Conservation (phyloP, 2,888 invertebrate species). For the Slavum lentiscoides region DNA sequence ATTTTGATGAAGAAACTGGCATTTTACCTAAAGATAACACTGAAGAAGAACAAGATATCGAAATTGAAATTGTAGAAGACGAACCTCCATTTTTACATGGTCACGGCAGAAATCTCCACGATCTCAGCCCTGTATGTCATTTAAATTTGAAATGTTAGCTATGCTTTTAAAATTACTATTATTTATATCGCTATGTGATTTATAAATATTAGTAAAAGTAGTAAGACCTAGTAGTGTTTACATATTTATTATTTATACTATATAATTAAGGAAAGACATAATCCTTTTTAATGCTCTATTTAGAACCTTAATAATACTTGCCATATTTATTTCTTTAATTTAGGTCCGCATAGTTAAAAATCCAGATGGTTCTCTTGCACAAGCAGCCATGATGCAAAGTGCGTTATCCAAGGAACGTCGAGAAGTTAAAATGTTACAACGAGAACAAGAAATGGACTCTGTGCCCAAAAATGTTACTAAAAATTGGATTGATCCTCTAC, state of each 20-base stretch:
- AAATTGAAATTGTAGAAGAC: slow-evolving; percentile 97
- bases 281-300: neutral
- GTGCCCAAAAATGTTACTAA: slow-evolving; percentile 77
- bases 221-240: too few species aligned
- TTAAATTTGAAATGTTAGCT: slow-evolving; percentile 6
- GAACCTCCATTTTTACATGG: slow-evolving; percentile 95
- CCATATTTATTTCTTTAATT: neutral
- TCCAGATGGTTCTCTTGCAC: slow-evolving; percentile 97
- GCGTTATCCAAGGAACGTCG: slow-evolving; percentile 95
- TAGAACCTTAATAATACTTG: neutral
- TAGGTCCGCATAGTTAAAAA: slow-evolving; percentile 85
- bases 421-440: slow-evolving; percentile 93
- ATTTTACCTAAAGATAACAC: slow-evolving; percentile 86
- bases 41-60: slow-evolving; percentile 89
- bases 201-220: too few species aligned
- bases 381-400: slow-evolving; percentile 99
- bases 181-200: neutral
- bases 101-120: slow-evolving; percentile 87
- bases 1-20: slow-evolving; percentile 97
- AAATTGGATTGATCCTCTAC: slow-evolving; percentile 95
- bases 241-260: neutral
- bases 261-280: neutral
- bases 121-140: slow-evolving; percentile 82
- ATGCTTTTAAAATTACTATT: neutral
- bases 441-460: slow-evolving; percentile 89